A percentile compares a stretch with the other conserved stretches of the same genome.
These are phyloP conservation scores for Mormyrops boulengeri DNA, from an alignment of 2,797 vertebrate genomes.

Conservation along the genomic window DNA sequence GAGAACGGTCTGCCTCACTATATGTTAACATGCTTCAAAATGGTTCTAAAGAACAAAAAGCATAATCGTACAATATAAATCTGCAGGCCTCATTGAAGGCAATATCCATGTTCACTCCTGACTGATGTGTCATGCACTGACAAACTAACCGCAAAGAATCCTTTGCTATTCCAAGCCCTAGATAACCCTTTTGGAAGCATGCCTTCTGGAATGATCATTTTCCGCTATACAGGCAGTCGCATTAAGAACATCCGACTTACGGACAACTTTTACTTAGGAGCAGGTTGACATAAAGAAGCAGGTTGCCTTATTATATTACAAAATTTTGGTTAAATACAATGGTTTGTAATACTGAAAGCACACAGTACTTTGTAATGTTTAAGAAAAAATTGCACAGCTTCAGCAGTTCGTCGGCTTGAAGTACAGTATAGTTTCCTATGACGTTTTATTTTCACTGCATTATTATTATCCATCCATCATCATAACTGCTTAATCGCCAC, in stretches of 20 bases:
- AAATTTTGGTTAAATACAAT: neutral
- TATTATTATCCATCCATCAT: neutral
- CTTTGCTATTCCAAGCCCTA: neutral
- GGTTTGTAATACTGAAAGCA: neutral
- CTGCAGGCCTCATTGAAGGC: neutral
- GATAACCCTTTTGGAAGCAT: neutral
- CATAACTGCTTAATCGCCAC: too few species aligned
- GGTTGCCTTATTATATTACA: neutral
- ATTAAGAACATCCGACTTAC: neutral
- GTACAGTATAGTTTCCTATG: neutral
- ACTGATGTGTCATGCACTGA: neutral
- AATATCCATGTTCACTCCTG: neutral
- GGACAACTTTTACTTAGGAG: neutral
- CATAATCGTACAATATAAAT: neutral
- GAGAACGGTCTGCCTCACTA: neutral
- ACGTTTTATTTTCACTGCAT: neutral
- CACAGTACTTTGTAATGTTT: neutral
- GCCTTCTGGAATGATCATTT: neutral
- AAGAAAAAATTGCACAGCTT: neutral
- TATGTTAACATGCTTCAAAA: neutral
- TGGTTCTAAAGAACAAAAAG: neutral
- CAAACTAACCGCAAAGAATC: neutral
- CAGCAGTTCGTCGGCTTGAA: neutral
- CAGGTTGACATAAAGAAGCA: neutral
- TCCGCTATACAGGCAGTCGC: neutral